phyloP scores from a whole-genome alignment of 2,888 invertebrate genomes.

The Lasioglossum calceatum region DNA sequence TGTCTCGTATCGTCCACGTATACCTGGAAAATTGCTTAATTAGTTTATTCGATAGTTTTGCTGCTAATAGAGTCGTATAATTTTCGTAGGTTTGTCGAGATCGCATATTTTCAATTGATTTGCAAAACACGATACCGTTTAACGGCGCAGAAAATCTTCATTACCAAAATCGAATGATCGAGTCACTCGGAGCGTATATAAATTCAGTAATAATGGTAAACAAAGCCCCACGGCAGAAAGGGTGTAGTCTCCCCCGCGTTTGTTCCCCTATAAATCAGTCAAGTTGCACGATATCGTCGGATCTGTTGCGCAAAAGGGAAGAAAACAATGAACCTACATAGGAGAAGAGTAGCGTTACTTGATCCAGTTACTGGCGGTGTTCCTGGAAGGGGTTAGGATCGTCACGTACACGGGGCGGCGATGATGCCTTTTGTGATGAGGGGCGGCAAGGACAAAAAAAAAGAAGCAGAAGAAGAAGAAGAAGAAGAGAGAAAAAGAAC shows the following conservation, averaged over 20 bases:
- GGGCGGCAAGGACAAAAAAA: conserved; percentile 58
- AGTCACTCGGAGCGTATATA: background rate
- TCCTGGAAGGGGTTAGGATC: conserved; percentile 64
- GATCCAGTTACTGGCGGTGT: conserved; percentile 68
- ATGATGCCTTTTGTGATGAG: conserved; percentile 68
- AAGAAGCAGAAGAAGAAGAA: conserved; percentile 20
- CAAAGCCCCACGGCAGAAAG: conserved; percentile 15
- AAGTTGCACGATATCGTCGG: conserved; percentile 44
- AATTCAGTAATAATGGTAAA: background rate
- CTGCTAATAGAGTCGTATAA: background rate
- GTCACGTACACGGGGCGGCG: conserved; percentile 57
- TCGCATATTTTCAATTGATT: background rate
- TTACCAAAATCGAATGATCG: background rate
- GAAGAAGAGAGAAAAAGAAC: conserved; percentile 33
- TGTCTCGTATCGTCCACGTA: too few relatives aligned
- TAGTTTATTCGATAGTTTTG: background rate
- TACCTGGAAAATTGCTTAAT: too few relatives aligned
- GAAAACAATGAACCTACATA: conserved; percentile 56
- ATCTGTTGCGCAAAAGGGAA: conserved; percentile 46
- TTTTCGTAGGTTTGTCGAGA: background rate
- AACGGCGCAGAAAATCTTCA: background rate
- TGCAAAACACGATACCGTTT: background rate
- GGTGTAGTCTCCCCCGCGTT: conserved; percentile 30
- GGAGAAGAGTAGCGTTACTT: conserved; percentile 65
- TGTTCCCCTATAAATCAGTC: conserved; percentile 50